Evolutionary conservation across 2,888 invertebrate species (phyloP).

Genomic region (Blastobasis lacticolella): DNA sequence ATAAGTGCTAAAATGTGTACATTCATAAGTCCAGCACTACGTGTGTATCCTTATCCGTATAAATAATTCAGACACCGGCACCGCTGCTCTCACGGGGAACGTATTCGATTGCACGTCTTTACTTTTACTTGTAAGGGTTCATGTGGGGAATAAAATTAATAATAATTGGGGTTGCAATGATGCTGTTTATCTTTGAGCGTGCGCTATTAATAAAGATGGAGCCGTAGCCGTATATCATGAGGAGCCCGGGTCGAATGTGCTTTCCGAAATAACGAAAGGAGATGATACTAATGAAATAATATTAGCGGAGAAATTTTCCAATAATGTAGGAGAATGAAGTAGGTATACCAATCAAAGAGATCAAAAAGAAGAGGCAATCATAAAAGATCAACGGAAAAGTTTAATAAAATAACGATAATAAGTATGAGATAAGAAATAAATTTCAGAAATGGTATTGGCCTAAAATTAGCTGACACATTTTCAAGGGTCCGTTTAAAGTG

Average conservation of each 20-base stretch:
- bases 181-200: constrained; percentile 5
- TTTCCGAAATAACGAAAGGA: too few species aligned
- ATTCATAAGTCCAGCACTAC: constrained; percentile 57
- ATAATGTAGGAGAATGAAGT: too few species aligned
- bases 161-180: constrained; percentile 12
- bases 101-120: constrained; percentile 40
- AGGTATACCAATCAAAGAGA: too few species aligned
- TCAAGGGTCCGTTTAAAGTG: background rate
- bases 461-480: too few species aligned
- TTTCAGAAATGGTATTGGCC: too few species aligned
- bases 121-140: constrained; percentile 26
- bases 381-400: too few species aligned
- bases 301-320: too few species aligned
- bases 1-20: constrained; percentile 72
- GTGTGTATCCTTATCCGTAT: constrained; percentile 42
- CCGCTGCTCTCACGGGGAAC: constrained; percentile 26
- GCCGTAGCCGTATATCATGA: background rate
- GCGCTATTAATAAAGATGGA: constrained; percentile 9
- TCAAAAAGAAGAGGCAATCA: too few species aligned
- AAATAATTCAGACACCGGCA: constrained; percentile 56
- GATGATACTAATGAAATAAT: too few species aligned
- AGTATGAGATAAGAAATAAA: too few species aligned
- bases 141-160: constrained; percentile 33
- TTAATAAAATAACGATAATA: too few species aligned
- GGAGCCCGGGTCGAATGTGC: too few species aligned